These are phyloP conservation scores for Onychomys arenicola DNA, from an alignment of 2,797 vertebrate species.

Conservation along the genomic window DNA sequence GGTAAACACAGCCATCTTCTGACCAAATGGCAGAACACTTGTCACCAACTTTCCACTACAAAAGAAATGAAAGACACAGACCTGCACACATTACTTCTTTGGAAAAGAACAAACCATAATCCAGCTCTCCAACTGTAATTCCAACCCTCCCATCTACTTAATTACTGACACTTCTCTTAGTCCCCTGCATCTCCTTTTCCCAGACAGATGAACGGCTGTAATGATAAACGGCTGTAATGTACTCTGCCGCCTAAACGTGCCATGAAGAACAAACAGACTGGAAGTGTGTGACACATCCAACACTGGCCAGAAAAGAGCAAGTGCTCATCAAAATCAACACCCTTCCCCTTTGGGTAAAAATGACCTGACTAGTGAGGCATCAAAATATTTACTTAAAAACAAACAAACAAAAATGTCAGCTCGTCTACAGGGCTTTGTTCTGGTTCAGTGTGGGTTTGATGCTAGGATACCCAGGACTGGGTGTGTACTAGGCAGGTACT, in stretches of 20 bases:
- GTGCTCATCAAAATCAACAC: neutral
- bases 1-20: constrained; percentile 94
- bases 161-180: neutral
- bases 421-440: neutral
- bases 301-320: neutral
- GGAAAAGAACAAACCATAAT: neutral
- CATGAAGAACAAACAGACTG: neutral
- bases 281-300: neutral
- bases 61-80: constrained; percentile 70
- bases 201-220: neutral
- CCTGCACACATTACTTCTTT: neutral
- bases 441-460: neutral
- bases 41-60: constrained; percentile 96
- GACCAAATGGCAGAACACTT: constrained; percentile 95
- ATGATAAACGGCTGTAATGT: neutral
- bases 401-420: neutral
- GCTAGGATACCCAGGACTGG: too few relatives aligned
- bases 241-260: neutral
- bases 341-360: neutral
- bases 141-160: neutral
- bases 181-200: neutral
- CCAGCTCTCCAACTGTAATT: neutral
- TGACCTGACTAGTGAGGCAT: neutral
- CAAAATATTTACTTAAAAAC: constrained; percentile 8
- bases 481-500: neutral